Evolutionary conservation across 2,797 vertebrate genomes (phyloP).

Genomic region (Periophthalmus magnuspinnatus): DNA sequence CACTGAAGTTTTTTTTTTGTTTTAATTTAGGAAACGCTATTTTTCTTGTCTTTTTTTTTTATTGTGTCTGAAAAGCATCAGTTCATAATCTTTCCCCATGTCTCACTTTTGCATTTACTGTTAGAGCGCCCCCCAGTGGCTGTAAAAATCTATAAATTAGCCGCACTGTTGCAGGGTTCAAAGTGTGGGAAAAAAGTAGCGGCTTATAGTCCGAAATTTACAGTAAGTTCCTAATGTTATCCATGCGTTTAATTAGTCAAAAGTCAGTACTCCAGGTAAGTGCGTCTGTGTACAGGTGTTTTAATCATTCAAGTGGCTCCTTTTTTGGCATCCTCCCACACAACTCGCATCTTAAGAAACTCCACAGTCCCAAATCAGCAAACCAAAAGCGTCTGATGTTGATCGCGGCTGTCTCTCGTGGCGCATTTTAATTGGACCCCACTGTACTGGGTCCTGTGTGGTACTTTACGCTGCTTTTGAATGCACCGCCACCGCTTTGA

Average conservation of each 20-base stretch:
- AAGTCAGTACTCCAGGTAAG: constrained; percentile 10
- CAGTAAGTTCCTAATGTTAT: too few species aligned
- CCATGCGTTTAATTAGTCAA: constrained; percentile 3
- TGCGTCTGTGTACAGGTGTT: constrained; percentile 20
- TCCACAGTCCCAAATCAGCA: constrained; percentile 21
- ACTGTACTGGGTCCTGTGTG: constrained; percentile 36
- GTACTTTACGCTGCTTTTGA: constrained; percentile 28
- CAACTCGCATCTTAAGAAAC: constrained; percentile 25
- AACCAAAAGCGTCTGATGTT: constrained; percentile 36
- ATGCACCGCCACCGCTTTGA: constrained; percentile 36
- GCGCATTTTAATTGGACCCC: constrained; percentile 46
- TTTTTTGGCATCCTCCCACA: constrained; percentile 30
- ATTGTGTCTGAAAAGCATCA: too few species aligned
- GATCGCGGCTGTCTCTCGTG: constrained; percentile 17
- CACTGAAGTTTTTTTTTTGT: too few species aligned
- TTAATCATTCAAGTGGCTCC: constrained; percentile 41
- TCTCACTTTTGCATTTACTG: too few species aligned
- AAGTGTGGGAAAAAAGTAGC: too few species aligned
- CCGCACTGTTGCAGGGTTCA: too few species aligned
- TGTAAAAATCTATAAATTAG: too few species aligned
- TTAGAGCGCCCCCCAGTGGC: too few species aligned
- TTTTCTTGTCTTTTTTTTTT: too few species aligned
- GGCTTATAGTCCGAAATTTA: too few species aligned
- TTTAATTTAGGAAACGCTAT: too few species aligned
- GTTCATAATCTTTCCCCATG: too few species aligned